Conservation (phyloP, 2,113 vertebrate genomes). For the Cepphus grylle region DNA sequence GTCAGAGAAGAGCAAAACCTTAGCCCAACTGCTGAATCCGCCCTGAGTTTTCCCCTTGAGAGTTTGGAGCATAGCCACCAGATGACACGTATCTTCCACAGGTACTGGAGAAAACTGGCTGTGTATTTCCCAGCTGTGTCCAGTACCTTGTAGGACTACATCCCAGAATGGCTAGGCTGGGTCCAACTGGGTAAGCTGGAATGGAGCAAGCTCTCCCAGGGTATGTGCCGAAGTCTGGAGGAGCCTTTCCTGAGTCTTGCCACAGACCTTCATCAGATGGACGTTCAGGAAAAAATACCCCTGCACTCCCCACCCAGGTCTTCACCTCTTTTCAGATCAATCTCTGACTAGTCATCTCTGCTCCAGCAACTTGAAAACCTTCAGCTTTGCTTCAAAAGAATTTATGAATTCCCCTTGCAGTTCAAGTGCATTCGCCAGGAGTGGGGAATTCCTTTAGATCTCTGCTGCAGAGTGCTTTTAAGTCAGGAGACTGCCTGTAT, state of each 20-base stretch:
- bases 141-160: not conserved
- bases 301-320: not conserved
- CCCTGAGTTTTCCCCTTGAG: not conserved
- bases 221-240: not conserved
- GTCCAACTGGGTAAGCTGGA: not conserved
- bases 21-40: not conserved
- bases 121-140: not conserved
- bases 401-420: not conserved
- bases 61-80: not conserved
- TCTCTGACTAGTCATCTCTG: not conserved
- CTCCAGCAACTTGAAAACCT: slow-evolving; percentile 28
- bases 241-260: not conserved
- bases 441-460: slow-evolving; percentile 51
- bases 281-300: not conserved
- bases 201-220: not conserved
- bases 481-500: not conserved
- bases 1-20: not conserved
- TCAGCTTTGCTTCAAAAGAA: slow-evolving; percentile 31
- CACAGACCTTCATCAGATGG: not conserved
- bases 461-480: slow-evolving; percentile 51
- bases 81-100: rapidly evolving
- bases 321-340: slow-evolving; percentile 1
- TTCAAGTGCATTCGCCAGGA: slow-evolving; percentile 16
- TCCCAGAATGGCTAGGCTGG: not conserved
- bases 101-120: not conserved